Conservation (phyloP, 1,140 invertebrate genomes). For the Periplaneta americana region DNA sequence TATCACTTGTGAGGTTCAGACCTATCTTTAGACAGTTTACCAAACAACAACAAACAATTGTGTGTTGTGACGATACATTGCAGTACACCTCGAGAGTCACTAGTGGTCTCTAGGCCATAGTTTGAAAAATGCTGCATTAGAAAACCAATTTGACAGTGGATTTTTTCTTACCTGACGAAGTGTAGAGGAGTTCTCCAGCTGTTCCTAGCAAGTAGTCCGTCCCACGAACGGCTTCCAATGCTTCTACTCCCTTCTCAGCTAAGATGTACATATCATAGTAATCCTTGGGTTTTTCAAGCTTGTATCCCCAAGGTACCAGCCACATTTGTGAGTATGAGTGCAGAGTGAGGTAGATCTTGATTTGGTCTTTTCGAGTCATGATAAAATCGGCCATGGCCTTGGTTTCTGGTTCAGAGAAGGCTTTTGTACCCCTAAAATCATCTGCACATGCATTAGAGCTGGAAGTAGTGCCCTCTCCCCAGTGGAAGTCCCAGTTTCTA, state of each 20-base stretch:
- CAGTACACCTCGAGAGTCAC: too few species aligned
- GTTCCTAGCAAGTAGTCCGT: slow-evolving; percentile 28
- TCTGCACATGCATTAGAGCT: slow-evolving; percentile 61
- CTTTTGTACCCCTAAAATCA: slow-evolving; percentile 57
- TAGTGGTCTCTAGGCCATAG: too few species aligned
- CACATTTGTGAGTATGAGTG: slow-evolving; percentile 74
- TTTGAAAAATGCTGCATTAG: too few species aligned
- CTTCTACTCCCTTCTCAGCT: slow-evolving; percentile 22
- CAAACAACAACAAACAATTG: too few species aligned
- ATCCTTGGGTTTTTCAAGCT: slow-evolving; percentile 43
- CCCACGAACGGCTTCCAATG: slow-evolving; percentile 27
- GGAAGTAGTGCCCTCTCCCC: slow-evolving; percentile 38
- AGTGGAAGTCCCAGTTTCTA: slow-evolving; percentile 61
- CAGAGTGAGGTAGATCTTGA: slow-evolving; percentile 61
- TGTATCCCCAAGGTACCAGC: slow-evolving; percentile 80
- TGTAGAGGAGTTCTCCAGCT: slow-evolving; percentile 27
- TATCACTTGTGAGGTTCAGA: too few species aligned
- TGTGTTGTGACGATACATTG: too few species aligned
- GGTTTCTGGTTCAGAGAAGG: slow-evolving; percentile 75
- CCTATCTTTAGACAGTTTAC: too few species aligned
- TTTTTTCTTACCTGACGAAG: slow-evolving; percentile 18
- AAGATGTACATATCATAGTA: slow-evolving; percentile 25
- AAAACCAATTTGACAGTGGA: too few species aligned
- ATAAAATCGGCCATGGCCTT: slow-evolving; percentile 51
- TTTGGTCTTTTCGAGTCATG: slow-evolving; percentile 49